These are phyloP conservation scores for Laticauda colubrina DNA, from an alignment of 2,113 vertebrate species.

Conservation along the genomic window DNA sequence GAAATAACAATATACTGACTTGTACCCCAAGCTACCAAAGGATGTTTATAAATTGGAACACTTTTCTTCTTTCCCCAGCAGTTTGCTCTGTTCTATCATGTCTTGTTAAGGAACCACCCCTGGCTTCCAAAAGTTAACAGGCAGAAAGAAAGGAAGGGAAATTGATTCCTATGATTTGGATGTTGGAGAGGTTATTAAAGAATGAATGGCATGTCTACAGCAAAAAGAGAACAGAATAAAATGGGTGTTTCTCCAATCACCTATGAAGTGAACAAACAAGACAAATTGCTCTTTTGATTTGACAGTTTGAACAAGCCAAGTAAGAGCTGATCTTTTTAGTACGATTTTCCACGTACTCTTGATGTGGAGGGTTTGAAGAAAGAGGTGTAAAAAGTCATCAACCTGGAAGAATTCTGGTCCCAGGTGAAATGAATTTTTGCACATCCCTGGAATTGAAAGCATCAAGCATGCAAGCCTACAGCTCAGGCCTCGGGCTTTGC, in stretches of 20 bases:
- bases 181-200: background rate
- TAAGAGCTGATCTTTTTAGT: background rate
- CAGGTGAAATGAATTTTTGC: background rate
- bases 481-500: background rate
- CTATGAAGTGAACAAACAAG: background rate
- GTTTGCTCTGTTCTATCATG: background rate
- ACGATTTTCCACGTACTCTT: background rate
- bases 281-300: background rate
- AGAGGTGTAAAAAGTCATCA: background rate
- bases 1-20: background rate
- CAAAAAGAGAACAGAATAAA: background rate
- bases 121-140: background rate
- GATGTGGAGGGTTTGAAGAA: background rate
- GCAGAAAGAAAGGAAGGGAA: background rate
- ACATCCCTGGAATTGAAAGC: background rate
- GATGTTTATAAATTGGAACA: no score
- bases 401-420: background rate
- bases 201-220: background rate
- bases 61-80: background rate
- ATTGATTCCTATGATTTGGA: background rate
- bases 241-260: background rate
- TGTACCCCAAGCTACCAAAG: background rate
- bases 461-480: background rate
- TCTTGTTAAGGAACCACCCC: background rate
- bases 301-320: background rate